Conservation (phyloP, 2,113 vertebrate genomes). For the Melanerpes aurifrons region DNA sequence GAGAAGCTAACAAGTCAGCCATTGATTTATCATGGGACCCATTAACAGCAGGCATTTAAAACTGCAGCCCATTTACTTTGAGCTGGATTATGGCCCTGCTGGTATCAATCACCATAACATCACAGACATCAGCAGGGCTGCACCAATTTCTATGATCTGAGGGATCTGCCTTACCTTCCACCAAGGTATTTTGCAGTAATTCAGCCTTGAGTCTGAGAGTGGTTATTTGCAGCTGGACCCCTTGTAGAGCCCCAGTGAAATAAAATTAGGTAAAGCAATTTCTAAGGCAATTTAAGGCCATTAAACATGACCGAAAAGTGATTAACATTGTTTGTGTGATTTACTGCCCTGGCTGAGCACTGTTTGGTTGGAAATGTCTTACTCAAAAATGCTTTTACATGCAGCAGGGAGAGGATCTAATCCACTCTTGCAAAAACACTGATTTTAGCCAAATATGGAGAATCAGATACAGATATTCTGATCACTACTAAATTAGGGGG, state of each 20-base stretch:
- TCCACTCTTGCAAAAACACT: background rate
- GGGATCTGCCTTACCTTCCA: constrained; percentile 11
- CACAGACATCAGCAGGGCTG: constrained; percentile 25
- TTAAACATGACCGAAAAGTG: constrained; percentile 33
- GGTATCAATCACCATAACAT: constrained; percentile 51
- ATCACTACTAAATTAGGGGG: background rate
- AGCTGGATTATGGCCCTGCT: constrained; percentile 27
- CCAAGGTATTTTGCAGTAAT: background rate
- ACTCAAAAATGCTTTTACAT: constrained; percentile 33
- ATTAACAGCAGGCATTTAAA: constrained; percentile 46
- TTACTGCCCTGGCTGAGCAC: constrained; percentile 18
- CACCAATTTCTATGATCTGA: background rate
- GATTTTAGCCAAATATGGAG: constrained; percentile 27
- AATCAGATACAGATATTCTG: background rate
- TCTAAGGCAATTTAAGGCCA: constrained; percentile 23
- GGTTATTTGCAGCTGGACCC: constrained; percentile 3
- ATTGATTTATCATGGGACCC: constrained; percentile 19
- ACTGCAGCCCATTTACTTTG: constrained; percentile 19
- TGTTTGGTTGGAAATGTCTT: constrained; percentile 44
- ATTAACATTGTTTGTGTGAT: constrained; percentile 65
- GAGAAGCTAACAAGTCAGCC: constrained; percentile 50
- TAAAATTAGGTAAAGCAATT: constrained; percentile 44
- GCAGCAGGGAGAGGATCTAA: constrained; percentile 11
- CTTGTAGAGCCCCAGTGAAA: background rate
- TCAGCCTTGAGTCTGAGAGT: constrained; percentile 7